Percentiles rank a stretch among this genome's conserved stretches.
Conservation (phyloP, 64 coral and sea anemone genomes). For the Trachythela sp. region DNA sequence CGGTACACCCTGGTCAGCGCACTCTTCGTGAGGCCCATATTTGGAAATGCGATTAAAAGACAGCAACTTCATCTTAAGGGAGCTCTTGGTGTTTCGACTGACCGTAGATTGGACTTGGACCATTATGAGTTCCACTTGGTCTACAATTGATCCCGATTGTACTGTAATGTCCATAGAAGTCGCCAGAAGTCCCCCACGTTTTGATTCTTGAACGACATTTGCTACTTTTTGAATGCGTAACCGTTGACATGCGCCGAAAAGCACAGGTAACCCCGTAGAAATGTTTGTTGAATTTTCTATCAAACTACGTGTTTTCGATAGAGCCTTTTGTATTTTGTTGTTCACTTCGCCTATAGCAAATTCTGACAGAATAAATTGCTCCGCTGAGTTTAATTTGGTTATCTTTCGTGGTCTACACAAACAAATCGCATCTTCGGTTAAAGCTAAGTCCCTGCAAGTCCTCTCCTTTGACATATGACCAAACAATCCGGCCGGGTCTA, state of each 20-base stretch:
- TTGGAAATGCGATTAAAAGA: constrained; percentile 43
- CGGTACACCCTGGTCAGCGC: constrained; percentile 50
- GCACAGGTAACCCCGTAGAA: not conserved
- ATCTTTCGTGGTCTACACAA: not conserved
- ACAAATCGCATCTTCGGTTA: not conserved
- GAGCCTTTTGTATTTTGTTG: not conserved
- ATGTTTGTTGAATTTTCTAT: not conserved
- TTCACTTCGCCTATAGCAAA: not conserved
- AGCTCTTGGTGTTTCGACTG: not conserved
- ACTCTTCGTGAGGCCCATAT: constrained; percentile 45
- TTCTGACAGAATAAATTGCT: not conserved
- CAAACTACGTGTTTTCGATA: not conserved
- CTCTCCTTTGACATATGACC: not conserved
- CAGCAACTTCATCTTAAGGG: constrained; percentile 16
- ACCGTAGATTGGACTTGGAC: not conserved
- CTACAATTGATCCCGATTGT: constrained; percentile 28
- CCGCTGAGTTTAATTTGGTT: not conserved
- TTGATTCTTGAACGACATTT: constrained; percentile 38
- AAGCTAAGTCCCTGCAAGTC: not conserved
- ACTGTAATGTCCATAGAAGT: constrained; percentile 29
- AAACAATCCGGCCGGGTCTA: not conserved
- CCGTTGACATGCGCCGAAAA: constrained; percentile 43
- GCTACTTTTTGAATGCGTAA: constrained; percentile 26
- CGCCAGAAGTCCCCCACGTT: not conserved
- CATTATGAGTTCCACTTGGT: constrained; percentile 32